Evolutionary conservation across 2,113 vertebrate genomes (phyloP), one percentile per base, ranked within the genome.

Genomic region (Condylura cristata): DNA sequence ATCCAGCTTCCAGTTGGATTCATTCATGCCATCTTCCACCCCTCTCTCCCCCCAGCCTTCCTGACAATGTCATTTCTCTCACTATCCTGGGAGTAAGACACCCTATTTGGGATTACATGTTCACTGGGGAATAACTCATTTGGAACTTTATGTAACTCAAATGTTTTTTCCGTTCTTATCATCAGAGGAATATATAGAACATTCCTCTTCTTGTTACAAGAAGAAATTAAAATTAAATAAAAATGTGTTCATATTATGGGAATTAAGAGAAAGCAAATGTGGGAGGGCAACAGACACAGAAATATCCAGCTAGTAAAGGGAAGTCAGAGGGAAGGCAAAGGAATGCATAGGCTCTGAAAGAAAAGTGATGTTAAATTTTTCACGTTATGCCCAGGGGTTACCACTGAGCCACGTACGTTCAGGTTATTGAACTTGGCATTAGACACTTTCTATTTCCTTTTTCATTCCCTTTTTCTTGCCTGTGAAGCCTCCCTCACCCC

Each of bases 241-340:
- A 79, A 91, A 94, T 70, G n/a, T 85, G 53, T 85, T 93, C n/a
- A 76, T 71, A 46, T 90, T 89, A 75, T 71, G 18, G 11, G n/a
- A 13, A 75, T 88, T 95, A 95, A 85, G 37, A 56, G 56, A 61
- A 61, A 76, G 70, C 7, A 66, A 87, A 91, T 17, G 1, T 30
- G 14, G 46, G 20, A 76, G 24, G 46, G 17, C 3, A 5, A 51
- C 48, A 17, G 48, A 51, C 14, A 8, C 32, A 34, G 30, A 68
- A 68, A 34, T 68, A 65, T 56, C 18, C 20, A 58, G 78, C 76
- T 3, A 4, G 86, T 18, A 2, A 44, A 14, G 51, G 34, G 61
- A 46, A 68, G 53, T 86, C n/a, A 39, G 28, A 88, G 61, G 48
- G 63, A 80, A 51, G 14, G 63, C 6, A 26, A 58, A 71, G 70